These are phyloP conservation scores for Pygoscelis adeliae DNA, from an alignment of 2,113 vertebrate species.

Conservation along the genomic window DNA sequence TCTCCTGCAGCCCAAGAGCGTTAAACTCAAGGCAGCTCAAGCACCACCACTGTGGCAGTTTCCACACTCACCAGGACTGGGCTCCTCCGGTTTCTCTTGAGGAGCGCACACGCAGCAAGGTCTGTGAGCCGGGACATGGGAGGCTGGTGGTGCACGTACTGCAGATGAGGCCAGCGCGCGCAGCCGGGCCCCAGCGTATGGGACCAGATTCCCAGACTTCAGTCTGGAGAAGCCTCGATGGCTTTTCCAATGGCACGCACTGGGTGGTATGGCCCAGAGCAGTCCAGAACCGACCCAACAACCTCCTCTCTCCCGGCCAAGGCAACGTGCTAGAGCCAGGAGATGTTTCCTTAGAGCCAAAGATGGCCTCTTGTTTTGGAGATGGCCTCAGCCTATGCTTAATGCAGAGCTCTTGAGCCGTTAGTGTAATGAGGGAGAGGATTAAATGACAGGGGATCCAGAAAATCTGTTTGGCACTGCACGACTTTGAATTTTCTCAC, in stretches of 20 bases:
- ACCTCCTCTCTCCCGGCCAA: not conserved
- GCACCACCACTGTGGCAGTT: not conserved
- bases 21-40: not conserved
- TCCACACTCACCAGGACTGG: not conserved
- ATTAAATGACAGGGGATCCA: not conserved
- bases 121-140: not conserved
- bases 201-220: not conserved
- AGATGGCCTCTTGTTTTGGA: not conserved
- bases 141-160: too few relatives aligned
- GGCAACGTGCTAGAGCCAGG: not conserved
- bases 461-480: not conserved
- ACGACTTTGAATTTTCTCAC: not conserved
- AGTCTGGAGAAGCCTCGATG: not conserved
- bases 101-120: not conserved
- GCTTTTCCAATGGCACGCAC: not conserved
- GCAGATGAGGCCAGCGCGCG: rapidly evolving
- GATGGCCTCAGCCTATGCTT: not conserved
- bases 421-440: not conserved
- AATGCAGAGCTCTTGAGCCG: not conserved
- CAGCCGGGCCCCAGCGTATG: rapidly evolving
- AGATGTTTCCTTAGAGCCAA: not conserved
- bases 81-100: not conserved
- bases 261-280: not conserved
- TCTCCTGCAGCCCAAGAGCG: not conserved
- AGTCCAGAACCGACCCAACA: rapidly evolving